Base-by-base conservation (phyloP, 64 coral and sea anemone species). In the Porites lutea region DNA sequence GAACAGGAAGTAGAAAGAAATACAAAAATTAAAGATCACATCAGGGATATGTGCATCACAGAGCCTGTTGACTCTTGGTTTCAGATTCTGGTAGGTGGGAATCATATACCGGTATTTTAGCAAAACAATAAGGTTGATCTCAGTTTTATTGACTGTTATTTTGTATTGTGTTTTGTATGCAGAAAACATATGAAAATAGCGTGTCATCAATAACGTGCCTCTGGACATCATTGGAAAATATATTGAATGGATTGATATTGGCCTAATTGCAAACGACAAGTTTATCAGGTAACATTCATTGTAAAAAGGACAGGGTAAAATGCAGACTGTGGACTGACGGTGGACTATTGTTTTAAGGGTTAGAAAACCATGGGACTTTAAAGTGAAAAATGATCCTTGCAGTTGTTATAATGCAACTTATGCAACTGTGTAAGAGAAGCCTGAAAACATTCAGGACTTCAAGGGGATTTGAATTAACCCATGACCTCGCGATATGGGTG, bases 221-320 rank as follows among this genome's bases (percentile, higher is more conserved):
- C 76, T 98, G 72, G 96, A 98, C 22, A 90, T 98, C 44, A 94
- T 98, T 84, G 94, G 96, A 50, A 65, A 79, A 68, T 98, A 95
- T 52, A 92, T 98, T 9, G 92, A 94, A 43, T 98, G 96, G 96
- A 98, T 98, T 16, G 92, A 98, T 48, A 98, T 98, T 58, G 78
- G 64, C 5, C 82, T 98, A 21, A 93, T 98, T 71, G 96, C 96
- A 52, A 98, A 98, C 90, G 90, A 98, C 45, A 98, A 87, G 79
- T 95, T 98, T 87, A 98, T 98, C 49, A 98, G 96, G 96, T 98
- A 68, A 87, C 15, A 64, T 54, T 37, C 27, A 37, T 37, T 37
- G 27, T 37, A 37, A 37, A 37, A 37, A 37, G 27, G 27, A 1
- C 27, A 37, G 27, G 1, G 27, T 37, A 37, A 37, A 37, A 37